Evolutionary conservation across 2,797 vertebrate genomes (phyloP).

Genomic region (Trachurus trachurus): DNA sequence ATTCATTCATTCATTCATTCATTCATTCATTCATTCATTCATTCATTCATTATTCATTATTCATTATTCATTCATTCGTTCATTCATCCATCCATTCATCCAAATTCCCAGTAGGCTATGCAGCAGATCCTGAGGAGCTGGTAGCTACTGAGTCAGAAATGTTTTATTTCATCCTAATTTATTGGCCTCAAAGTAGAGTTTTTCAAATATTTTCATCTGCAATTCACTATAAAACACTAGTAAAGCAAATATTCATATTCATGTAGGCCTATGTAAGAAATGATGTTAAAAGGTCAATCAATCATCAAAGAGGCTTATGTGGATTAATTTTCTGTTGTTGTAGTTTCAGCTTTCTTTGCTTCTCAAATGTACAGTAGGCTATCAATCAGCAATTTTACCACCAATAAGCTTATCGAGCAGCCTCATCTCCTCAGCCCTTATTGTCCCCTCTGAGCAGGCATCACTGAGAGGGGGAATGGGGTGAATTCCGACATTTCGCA

Average conservation of each 20-base stretch:
- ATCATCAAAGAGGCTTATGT: not conserved
- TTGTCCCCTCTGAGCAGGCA: not conserved
- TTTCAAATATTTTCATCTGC: not conserved
- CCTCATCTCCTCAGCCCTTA: not conserved
- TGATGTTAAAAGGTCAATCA: not conserved
- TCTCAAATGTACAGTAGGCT: not conserved
- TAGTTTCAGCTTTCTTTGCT: not conserved
- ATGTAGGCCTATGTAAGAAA: not conserved
- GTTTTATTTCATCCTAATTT: no score
- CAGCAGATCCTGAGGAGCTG: no score
- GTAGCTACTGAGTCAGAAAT: no score
- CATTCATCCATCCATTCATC: no score
- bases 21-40: no score
- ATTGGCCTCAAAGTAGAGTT: not conserved
- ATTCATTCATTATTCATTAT: no score
- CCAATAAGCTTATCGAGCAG: not conserved
- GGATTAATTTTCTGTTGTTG: not conserved
- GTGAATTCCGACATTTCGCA: slow-evolving; percentile 15
- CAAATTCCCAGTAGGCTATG: no score
- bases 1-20: no score
- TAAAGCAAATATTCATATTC: not conserved
- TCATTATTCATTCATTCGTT: no score
- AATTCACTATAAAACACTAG: not conserved
- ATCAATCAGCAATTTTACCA: not conserved
- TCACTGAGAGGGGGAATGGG: not conserved